Evolutionary conservation across 2,113 vertebrate species (phyloP).

Genomic region (Pipra filicauda): DNA sequence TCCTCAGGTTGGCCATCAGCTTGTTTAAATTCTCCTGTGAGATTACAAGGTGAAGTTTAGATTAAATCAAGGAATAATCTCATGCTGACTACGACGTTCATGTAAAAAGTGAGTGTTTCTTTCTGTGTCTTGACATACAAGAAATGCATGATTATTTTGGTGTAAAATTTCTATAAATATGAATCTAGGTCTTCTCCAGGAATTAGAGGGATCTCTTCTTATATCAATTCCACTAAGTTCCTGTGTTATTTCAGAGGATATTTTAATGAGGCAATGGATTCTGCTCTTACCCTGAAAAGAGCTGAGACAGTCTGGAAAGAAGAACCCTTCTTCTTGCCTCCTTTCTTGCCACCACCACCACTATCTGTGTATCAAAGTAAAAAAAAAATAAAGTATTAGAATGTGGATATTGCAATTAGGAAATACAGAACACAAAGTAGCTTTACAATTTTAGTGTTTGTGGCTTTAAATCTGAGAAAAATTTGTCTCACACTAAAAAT

Average conservation of each 20-base stretch:
- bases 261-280: not conserved
- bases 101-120: not conserved
- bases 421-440: too few relatives aligned
- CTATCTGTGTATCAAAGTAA: too few relatives aligned
- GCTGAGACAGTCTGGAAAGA: too few relatives aligned
- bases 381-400: too few relatives aligned
- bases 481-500: not conserved
- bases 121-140: not conserved
- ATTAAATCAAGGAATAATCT: not conserved
- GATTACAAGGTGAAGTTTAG: not conserved
- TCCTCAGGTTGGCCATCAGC: slow-evolving; percentile 85
- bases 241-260: not conserved
- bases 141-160: not conserved
- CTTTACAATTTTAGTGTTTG: too few relatives aligned
- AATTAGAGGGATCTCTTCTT: too few relatives aligned
- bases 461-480: not conserved
- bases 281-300: not conserved
- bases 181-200: not conserved
- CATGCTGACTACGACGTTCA: too few relatives aligned
- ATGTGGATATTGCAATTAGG: too few relatives aligned
- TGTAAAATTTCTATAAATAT: not conserved
- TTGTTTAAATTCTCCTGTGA: slow-evolving; percentile 88
- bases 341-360: too few relatives aligned
- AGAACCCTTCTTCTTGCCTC: too few relatives aligned
- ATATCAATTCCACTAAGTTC: not conserved